Conservation (phyloP, 1,140 invertebrate genomes). For the Leucophenga varia region DNA sequence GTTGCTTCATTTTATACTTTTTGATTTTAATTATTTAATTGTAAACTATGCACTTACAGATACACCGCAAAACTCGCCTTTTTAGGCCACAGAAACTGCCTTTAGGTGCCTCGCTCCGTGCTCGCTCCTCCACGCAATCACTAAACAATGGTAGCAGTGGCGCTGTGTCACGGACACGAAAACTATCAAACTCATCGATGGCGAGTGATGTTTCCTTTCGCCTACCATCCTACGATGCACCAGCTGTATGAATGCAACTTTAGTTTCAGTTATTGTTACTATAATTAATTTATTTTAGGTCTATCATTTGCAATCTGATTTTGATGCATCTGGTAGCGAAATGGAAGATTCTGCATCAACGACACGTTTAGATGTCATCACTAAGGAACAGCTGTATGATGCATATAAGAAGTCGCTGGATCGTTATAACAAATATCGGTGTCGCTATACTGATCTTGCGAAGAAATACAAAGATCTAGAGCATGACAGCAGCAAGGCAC, state of each 20-base stretch:
- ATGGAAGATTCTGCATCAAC: conserved; percentile 70
- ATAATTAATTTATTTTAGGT: conserved; percentile 23
- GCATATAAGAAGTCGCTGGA: conserved; percentile 74
- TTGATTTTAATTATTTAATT: not conserved
- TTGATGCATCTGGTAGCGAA: conserved; percentile 81
- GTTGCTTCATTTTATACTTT: not conserved
- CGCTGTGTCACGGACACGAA: conserved; percentile 48
- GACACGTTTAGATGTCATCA: conserved; percentile 71
- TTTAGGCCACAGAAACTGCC: conserved; percentile 47
- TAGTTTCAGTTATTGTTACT: too few relatives aligned
- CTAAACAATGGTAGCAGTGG: conserved; percentile 26
- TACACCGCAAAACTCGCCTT: conserved; percentile 62
- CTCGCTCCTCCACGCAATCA: conserved; percentile 36
- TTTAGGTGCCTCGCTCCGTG: conserved; percentile 24
- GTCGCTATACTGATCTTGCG: conserved; percentile 74
- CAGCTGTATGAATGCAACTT: conserved; percentile 50
- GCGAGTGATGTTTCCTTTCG: conserved; percentile 74
- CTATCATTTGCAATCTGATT: conserved; percentile 69
- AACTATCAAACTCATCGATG: conserved; percentile 67
- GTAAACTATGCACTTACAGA: conserved; percentile 41
- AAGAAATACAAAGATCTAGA: conserved; percentile 78
- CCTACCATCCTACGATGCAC: conserved; percentile 72
- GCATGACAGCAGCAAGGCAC: conserved; percentile 73
- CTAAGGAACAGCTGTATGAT: conserved; percentile 77
- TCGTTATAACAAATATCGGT: conserved; percentile 80